Evolutionary conservation across 2,797 vertebrate genomes (phyloP).

Genomic region (Anas acuta): DNA sequence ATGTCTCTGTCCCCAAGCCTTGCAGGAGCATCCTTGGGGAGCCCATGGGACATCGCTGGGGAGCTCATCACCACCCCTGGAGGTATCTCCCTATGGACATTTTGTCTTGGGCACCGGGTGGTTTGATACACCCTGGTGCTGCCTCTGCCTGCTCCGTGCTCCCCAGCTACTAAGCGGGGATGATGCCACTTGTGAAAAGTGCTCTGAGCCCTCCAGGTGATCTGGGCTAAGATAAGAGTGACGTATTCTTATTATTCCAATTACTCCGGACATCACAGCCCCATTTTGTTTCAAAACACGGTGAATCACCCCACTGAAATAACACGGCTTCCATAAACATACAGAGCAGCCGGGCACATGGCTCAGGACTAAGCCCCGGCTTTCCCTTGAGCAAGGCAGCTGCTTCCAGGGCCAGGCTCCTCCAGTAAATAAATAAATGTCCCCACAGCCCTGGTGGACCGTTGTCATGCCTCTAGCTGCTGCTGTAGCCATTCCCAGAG

Average conservation of each 20-base stretch:
- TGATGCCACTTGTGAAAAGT: neutral
- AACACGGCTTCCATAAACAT: conserved; percentile 53
- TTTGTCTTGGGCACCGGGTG: rapidly evolving
- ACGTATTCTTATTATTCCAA: conserved; percentile 48
- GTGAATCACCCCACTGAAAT: conserved; percentile 53
- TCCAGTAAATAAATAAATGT: conserved; percentile 43
- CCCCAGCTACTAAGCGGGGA: neutral
- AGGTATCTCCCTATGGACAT: neutral
- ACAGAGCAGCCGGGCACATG: neutral
- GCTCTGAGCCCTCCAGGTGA: conserved; percentile 11
- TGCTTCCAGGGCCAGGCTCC: conserved; percentile 31
- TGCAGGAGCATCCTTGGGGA: neutral
- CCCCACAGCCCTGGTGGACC: neutral
- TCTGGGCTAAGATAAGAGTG: neutral
- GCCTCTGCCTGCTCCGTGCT: neutral
- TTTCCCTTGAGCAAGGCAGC: conserved; percentile 61
- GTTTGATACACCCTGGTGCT: neutral
- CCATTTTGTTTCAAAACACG: conserved; percentile 62
- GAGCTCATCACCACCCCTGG: neutral
- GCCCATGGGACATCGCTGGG: neutral
- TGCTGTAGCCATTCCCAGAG: neutral
- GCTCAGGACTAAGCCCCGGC: conserved; percentile 29
- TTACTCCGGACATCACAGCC: conserved; percentile 41
- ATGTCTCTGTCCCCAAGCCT: neutral
- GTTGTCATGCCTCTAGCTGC: neutral